Evolutionary conservation across 2,113 vertebrate species (phyloP).

Genomic region (Halcyon malimbica): DNA sequence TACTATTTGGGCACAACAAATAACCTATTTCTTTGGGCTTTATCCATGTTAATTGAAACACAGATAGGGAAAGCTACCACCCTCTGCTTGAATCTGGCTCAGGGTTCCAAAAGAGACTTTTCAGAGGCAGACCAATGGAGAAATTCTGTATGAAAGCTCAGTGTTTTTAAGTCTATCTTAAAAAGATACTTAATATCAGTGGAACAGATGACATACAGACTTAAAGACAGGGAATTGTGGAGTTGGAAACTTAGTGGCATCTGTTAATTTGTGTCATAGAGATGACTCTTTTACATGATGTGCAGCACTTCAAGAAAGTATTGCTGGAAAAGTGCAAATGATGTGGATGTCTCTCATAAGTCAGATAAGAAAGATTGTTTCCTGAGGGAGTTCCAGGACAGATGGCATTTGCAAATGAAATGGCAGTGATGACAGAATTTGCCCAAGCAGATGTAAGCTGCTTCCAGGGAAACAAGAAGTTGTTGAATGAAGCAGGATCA

Average conservation of each 20-base stretch:
- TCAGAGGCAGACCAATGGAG: not conserved
- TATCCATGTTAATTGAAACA: not conserved
- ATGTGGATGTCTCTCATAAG: not conserved
- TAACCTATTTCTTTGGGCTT: not conserved
- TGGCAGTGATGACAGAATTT: slow-evolving; percentile 57
- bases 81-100: not conserved
- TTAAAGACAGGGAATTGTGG: not conserved
- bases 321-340: not conserved
- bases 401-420: slow-evolving; percentile 60
- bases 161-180: not conserved
- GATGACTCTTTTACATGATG: not conserved
- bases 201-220: not conserved
- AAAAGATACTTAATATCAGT: not conserved
- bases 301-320: not conserved
- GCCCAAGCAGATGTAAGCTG: slow-evolving; percentile 42
- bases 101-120: not conserved
- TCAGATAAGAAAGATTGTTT: slow-evolving; percentile 31
- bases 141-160: not conserved
- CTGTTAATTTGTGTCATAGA: not conserved
- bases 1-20: not conserved
- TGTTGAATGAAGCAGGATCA: slow-evolving; percentile 58
- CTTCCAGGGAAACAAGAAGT: slow-evolving; percentile 57
- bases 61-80: not conserved
- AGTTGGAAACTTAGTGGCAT: not conserved
- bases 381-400: slow-evolving; percentile 49